Percentiles rank a stretch among this genome's conserved stretches.
Evolutionary conservation across 2,888 invertebrate genomes (phyloP).

Genomic region (Drosophila suboccidentalis): DNA sequence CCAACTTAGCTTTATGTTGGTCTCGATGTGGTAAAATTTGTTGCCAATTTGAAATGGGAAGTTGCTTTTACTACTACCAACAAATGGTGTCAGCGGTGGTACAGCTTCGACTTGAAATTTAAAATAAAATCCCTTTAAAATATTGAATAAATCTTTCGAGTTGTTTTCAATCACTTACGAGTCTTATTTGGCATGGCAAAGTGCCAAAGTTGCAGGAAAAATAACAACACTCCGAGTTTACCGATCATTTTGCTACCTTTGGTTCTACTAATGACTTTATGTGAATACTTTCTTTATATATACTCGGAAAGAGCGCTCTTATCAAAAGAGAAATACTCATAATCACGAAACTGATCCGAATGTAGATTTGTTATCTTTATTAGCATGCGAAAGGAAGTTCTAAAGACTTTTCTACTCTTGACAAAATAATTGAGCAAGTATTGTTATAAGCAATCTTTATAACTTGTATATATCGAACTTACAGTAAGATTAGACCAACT

Average conservation of each 20-base stretch:
- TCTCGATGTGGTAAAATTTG: conserved; percentile 32
- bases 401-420: too few relatives aligned
- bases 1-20: conserved; percentile 13
- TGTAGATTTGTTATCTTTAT: conserved; percentile 5
- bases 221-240: conserved; percentile 17
- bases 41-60: conserved; percentile 42
- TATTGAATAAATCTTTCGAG: neutral
- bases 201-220: conserved; percentile 28
- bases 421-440: too few relatives aligned
- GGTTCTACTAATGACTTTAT: neutral
- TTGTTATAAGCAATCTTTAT: too few relatives aligned
- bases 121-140: neutral
- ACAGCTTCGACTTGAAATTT: conserved; percentile 4
- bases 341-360: neutral
- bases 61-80: neutral
- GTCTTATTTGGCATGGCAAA: conserved; percentile 17
- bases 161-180: conserved; percentile 3
- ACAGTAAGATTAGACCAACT: too few relatives aligned
- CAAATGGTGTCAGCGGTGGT: neutral
- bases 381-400: neutral
- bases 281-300: conserved; percentile 9
- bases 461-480: too few relatives aligned
- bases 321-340: neutral
- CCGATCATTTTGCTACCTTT: conserved; percentile 14
- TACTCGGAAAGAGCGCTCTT: conserved; percentile 4